Evolutionary conservation across 1,140 invertebrate species (phyloP), one percentile per base, ranked within the genome.

Genomic region (Eciton burchellii): DNA sequence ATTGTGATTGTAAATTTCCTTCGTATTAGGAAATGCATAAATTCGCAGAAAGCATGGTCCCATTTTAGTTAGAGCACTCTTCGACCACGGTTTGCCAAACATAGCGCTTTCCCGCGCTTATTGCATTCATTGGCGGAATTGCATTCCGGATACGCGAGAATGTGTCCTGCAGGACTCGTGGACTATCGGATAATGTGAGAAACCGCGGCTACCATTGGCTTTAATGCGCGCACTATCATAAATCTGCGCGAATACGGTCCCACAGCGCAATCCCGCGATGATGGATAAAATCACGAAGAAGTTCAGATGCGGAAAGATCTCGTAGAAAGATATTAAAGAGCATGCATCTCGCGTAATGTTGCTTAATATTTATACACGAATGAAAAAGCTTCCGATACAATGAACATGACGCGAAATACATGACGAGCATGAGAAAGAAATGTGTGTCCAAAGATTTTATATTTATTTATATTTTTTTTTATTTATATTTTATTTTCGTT

Each of bases 91-190:
- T 79, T 68, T 57, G 68, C 21, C 12, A 79, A 79, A 70, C 49
- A 79, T 79, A 56, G 49, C 21, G 68, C 35, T 56, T 68, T 43
- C 24, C 63, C 49, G n/a, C 35, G 49, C 63, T 79, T 79, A 57
- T 79, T 79, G 63, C 74, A 68, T 79, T 79, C 63, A 79, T 79
- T 21, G 63, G 24, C 19, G 56, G 62, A 79, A 79, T 79, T 45
- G 63, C 63, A 79, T 79, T 79, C 41, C 47, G 49, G 16, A 41
- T 52, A 59, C 45, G 65, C 12, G 35, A 62, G 49, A 68, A 68
- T 56, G 63, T 12, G 49, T 79, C 74, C 74, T 79, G 24, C 63
- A 79, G 63, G 63, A 79, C 74, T 19, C 49, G 19, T 56, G 24
- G 60, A 65, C 29, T 76, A 65, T 65, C 43, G 74, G 63, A 56